A percentile compares a stretch with the other conserved stretches of the same genome.
These are phyloP conservation scores for Carassius gibelio DNA, from an alignment of 2,113 vertebrate species.

Conservation along the genomic window DNA sequence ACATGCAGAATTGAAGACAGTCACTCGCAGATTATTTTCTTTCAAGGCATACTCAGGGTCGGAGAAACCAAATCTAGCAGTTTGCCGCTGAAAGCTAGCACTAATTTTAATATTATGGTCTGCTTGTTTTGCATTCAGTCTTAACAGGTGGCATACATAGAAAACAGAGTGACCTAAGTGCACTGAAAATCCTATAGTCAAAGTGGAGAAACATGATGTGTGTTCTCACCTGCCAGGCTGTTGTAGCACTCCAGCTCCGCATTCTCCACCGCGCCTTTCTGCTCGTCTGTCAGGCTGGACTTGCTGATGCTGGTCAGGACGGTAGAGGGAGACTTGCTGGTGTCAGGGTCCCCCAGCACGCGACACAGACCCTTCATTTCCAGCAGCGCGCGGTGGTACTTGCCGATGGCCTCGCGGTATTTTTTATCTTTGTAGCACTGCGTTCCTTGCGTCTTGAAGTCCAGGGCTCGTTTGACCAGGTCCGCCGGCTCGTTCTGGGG, in stretches of 20 bases:
- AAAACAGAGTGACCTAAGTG: neutral
- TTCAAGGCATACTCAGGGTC: neutral
- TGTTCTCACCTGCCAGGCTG: constrained; percentile 89
- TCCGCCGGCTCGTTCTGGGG: constrained; percentile 75
- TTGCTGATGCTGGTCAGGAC: constrained; percentile 69
- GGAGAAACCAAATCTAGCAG: neutral
- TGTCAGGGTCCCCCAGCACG: constrained; percentile 79
- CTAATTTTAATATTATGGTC: neutral
- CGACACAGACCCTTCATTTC: constrained; percentile 92
- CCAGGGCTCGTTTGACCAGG: constrained; percentile 85
- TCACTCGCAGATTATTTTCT: neutral
- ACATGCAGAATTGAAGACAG: neutral
- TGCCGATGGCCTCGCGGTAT: constrained; percentile 97
- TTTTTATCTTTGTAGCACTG: constrained; percentile 99
- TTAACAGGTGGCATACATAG: neutral
- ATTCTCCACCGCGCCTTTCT: constrained; percentile 89
- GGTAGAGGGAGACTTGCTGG: constrained; percentile 70
- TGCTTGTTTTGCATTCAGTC: neutral
- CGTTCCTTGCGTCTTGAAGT: constrained; percentile 94
- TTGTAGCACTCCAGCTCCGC: constrained; percentile 98
- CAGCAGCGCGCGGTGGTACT: constrained; percentile 94
- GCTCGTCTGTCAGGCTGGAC: constrained; percentile 86
- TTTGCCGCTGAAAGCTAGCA: neutral
- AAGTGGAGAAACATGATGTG: constrained; percentile 4
- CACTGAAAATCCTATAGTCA: neutral